phyloP scores from a whole-genome alignment of 2,797 vertebrate genomes.

The Silurus lanzhouensis region DNA sequence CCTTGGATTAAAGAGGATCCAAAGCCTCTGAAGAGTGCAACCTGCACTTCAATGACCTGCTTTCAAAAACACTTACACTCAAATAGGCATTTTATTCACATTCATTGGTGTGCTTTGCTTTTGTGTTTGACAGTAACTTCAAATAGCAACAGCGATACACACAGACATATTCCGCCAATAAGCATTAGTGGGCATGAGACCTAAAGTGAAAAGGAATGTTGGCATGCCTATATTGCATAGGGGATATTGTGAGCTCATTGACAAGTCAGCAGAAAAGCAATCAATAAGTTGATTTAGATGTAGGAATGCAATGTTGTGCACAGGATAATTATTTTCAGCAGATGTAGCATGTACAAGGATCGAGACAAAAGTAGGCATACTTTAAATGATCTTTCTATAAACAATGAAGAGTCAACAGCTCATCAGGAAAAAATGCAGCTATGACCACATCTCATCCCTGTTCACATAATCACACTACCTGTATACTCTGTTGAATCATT shows the following conservation, averaged over 20 bases:
- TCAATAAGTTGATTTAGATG: constrained; percentile 38
- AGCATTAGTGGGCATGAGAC: constrained; percentile 35
- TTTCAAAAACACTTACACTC: not conserved
- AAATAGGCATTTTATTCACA: not conserved
- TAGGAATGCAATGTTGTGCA: constrained; percentile 29
- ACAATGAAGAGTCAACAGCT: not conserved
- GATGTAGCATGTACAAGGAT: constrained; percentile 13
- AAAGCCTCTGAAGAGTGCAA: not conserved
- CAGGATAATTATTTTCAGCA: constrained; percentile 35
- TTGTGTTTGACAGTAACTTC: not conserved
- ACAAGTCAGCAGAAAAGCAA: constrained; percentile 51
- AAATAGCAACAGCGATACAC: not conserved
- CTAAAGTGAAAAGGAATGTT: constrained; percentile 53
- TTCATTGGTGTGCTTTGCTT: not conserved
- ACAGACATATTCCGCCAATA: constrained; percentile 18
- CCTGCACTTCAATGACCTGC: not conserved
- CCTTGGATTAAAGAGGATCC: not conserved
- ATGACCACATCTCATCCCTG: not conserved
- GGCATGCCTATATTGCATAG: constrained; percentile 37
- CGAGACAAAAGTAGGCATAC: not conserved
- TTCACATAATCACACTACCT: not conserved
- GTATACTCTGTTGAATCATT: not conserved
- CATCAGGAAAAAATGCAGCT: not conserved
- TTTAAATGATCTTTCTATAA: not conserved
- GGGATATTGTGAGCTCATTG: constrained; percentile 55